A percentile compares a stretch with the other conserved stretches of the same genome.
These are phyloP conservation scores for Lucilia cuprina DNA, from an alignment of 1,140 invertebrate genomes.

Conservation along the genomic window DNA sequence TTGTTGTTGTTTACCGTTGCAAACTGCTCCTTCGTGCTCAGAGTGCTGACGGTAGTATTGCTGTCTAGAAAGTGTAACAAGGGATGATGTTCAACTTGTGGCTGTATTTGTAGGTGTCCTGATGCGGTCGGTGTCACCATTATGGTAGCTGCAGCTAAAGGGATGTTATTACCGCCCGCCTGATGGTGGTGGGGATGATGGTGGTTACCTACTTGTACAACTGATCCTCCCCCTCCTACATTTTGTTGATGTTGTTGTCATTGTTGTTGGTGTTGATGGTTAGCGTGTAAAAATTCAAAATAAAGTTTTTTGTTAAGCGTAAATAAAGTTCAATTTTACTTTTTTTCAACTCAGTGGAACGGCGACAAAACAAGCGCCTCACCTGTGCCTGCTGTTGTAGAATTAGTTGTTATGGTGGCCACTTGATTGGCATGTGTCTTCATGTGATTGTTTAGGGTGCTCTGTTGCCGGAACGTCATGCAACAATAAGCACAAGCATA, in stretches of 20 bases:
- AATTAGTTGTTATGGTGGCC: slow-evolving; percentile 38
- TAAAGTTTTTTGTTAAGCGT: slow-evolving; percentile 62
- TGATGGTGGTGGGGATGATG: slow-evolving; percentile 6
- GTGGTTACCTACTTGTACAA: slow-evolving; percentile 29
- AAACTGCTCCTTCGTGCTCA: slow-evolving; percentile 41
- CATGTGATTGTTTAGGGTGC: slow-evolving; percentile 60
- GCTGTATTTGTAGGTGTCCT: slow-evolving; percentile 51
- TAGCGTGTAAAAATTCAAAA: slow-evolving; percentile 62
- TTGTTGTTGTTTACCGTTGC: slow-evolving; percentile 14
- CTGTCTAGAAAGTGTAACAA: slow-evolving; percentile 59
- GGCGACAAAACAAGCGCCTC: slow-evolving; percentile 53
- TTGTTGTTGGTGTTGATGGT: slow-evolving; percentile 36
- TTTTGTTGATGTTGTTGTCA: slow-evolving; percentile 39
- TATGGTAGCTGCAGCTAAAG: slow-evolving; percentile 46
- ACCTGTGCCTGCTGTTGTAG: slow-evolving; percentile 44
- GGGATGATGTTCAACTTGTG: slow-evolving; percentile 58
- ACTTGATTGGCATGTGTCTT: slow-evolving; percentile 57
- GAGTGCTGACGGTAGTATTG: slow-evolving; percentile 58
- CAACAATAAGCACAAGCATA: slow-evolving; percentile 60
- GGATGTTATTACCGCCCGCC: slow-evolving; percentile 35
- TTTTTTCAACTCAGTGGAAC: slow-evolving; percentile 48
- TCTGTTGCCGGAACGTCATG: slow-evolving; percentile 60
- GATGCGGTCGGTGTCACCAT: slow-evolving; percentile 43
- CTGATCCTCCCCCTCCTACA: slow-evolving; percentile 33
- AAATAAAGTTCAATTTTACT: slow-evolving; percentile 55